A percentile compares a stretch with the other conserved stretches of the same genome.
These are phyloP conservation scores for Thalassarche chlororhynchos DNA, from an alignment of 2,113 vertebrate genomes.

Conservation along the genomic window DNA sequence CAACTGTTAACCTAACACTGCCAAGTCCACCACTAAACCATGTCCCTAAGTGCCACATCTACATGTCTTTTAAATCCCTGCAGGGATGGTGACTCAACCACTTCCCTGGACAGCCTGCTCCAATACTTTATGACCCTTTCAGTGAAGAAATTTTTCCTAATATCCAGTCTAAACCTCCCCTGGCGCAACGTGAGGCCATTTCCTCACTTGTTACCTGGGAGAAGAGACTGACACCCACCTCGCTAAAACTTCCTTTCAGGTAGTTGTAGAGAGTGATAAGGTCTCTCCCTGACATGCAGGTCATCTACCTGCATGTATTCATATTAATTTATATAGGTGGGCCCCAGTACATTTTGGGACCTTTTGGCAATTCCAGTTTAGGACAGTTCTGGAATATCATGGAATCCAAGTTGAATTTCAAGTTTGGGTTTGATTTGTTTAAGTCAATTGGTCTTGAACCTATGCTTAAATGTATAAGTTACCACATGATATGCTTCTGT, in stretches of 20 bases:
- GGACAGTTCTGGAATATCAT: not conserved
- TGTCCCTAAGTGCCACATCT: not conserved
- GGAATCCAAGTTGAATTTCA: not conserved
- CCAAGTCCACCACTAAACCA: not conserved
- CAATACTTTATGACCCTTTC: not conserved
- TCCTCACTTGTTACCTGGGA: not conserved
- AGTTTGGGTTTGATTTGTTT: not conserved
- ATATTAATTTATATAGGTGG: not conserved
- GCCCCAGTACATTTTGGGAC: not conserved
- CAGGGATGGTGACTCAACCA: not conserved
- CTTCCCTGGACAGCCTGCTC: not conserved
- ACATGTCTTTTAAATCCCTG: fast-evolving
- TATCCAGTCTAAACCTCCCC: not conserved
- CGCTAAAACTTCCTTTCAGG: not conserved
- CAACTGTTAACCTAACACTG: not conserved
- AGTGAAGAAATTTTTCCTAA: not conserved
- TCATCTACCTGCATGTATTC: not conserved
- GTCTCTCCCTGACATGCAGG: not conserved
- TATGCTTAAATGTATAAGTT: not conserved
- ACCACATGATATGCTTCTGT: not conserved
- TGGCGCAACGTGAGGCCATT: not conserved
- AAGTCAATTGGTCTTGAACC: not conserved
- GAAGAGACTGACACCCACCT: not conserved
- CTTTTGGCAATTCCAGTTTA: not conserved
- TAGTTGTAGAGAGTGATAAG: not conserved